These are phyloP conservation scores for Orientallactaga sibirica DNA, from an alignment of 2,797 vertebrate species.

Conservation along the genomic window DNA sequence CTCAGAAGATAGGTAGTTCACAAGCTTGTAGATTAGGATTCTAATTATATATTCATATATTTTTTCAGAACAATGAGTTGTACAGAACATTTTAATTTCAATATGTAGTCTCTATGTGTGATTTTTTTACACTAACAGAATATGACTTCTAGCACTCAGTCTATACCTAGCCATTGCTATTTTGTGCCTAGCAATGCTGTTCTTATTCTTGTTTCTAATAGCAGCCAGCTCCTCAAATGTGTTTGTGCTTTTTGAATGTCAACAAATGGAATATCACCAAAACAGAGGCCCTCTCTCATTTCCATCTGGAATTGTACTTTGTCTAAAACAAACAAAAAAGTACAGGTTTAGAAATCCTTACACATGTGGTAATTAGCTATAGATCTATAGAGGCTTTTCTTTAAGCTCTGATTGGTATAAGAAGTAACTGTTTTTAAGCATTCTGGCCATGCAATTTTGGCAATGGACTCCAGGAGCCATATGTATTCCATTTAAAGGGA, in stretches of 20 bases:
- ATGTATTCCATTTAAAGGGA: conserved; percentile 40
- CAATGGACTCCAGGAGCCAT: not conserved
- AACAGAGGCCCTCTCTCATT: conserved; percentile 48
- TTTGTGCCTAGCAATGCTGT: conserved; percentile 40
- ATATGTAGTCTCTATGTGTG: not conserved
- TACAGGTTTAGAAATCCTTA: conserved; percentile 28
- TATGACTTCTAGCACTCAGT: not conserved
- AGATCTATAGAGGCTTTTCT: not conserved
- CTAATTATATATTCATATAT: not conserved
- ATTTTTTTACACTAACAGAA: not conserved
- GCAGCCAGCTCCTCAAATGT: conserved; percentile 44
- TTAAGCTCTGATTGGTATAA: conserved; percentile 8
- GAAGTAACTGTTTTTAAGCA: conserved; percentile 57
- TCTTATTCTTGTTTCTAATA: conserved; percentile 32
- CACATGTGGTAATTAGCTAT: conserved; percentile 1
- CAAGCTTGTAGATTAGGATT: not conserved
- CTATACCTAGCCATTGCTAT: conserved; percentile 42
- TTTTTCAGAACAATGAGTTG: not conserved
- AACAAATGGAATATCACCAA: conserved; percentile 57
- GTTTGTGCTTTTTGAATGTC: conserved; percentile 60
- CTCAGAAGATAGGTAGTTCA: not conserved
- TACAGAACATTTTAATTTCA: not conserved
- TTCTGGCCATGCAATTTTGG: conserved; percentile 7
- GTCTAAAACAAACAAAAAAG: conserved; percentile 12
- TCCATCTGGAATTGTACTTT: conserved; percentile 70